Base-by-base conservation (phyloP, 2,888 invertebrate genomes). In the Allolobophora icterica region DNA sequence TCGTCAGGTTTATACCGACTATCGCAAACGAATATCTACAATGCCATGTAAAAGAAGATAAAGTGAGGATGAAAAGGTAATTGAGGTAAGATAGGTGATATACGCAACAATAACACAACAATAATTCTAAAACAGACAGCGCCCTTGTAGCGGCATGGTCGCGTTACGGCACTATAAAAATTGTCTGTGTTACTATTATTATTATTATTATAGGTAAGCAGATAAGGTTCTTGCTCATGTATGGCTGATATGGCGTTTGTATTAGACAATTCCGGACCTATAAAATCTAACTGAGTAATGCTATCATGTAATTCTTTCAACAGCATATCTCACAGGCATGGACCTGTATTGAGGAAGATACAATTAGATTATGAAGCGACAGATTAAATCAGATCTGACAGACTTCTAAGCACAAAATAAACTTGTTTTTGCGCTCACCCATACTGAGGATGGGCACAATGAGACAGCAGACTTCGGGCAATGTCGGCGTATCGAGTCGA, bases 1-100 rank as follows among this genome's bases (percentile, higher is more conserved):
- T 97, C 0, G 99, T 99, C 89, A 99, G 96, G 96, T 99, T 99
- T 92, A 99, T 99, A 90, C 99, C 99, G 89, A 96, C 96, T 91
- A 96, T 96, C 17, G 96, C 96, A 94, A 96, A 96, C 3, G 96
- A 96, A 94, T 96, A 96, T 89, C 96, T 96, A 52, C 84, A 52
- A n/a, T 8, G 8, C n/a, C 52, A 33, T 0, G 33, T 84, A 8
- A 45, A 90, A 38, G 17, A 89, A 35, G 90, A 71, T 38, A 52
- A 17, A n/a, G 33, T 90, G 35, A 71, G 38, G 71, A 24, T 90
- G 45, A 45, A 42, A 71, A 24, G n/a, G 38, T 40, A 45, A 13
- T 89, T n/a, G n/a, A 42, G 84, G 35, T 97, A 95, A 98, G 98
- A 96, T 96, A 0, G 98, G 98, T 96, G n/a, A n/a, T n/a, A n/a